Conservation (phyloP, 92 coral and sea anemone genomes). For the Heliopora coerulea region DNA sequence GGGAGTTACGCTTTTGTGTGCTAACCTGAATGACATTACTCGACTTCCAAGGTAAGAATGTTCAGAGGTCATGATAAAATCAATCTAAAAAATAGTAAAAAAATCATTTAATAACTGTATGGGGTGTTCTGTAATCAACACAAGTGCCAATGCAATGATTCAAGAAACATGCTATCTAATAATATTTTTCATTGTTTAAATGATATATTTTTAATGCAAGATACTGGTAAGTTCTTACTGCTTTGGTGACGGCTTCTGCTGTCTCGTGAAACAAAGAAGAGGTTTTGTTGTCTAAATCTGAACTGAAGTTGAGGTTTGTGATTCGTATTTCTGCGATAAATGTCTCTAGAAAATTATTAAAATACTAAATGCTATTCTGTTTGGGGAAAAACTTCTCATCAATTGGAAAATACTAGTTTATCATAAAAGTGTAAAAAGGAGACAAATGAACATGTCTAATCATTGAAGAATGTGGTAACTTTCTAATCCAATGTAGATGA, state of each 20-base stretch:
- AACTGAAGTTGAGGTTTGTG: conserved; percentile 3
- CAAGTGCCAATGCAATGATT: no score
- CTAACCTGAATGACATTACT: conserved; percentile 8
- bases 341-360: not conserved
- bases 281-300: conserved; percentile 1
- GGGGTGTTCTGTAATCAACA: no score
- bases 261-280: not conserved
- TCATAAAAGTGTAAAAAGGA: not conserved
- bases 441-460: no score
- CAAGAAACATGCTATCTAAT: no score
- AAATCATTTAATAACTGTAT: not conserved
- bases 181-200: no score
- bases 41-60: not conserved
- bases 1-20: no score
- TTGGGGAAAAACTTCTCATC: no score
- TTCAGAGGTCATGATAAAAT: not conserved
- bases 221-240: no score
- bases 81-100: conserved; percentile 11
- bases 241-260: not conserved
- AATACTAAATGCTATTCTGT: no score
- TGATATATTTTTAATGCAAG: no score
- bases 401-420: not conserved
- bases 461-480: no score
- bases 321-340: conserved; percentile 26
- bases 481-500: no score